phyloP scores from a whole-genome alignment of 2,888 invertebrate genomes.

The Zygaena filipendulae region DNA sequence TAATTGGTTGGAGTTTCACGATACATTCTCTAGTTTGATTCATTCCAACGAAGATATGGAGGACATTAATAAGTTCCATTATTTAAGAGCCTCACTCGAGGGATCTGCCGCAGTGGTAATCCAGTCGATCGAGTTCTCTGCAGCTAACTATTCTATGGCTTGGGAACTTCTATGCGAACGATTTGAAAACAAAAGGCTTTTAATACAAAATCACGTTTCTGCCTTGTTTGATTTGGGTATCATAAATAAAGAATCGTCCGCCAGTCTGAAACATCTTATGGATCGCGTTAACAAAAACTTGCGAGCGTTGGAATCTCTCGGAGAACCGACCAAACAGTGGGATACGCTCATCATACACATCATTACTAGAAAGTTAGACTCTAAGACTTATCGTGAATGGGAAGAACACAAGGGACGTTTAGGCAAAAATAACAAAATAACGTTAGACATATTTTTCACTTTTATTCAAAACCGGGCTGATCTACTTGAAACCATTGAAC shows the following conservation, averaged over 20 bases:
- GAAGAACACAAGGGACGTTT: neutral
- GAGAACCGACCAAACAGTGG: neutral
- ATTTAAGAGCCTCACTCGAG: neutral
- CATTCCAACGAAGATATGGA: constrained; percentile 6
- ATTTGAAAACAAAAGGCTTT: neutral
- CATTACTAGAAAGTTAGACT: neutral
- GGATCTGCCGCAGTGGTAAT: neutral
- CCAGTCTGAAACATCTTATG: neutral
- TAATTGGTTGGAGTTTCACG: constrained; percentile 19
- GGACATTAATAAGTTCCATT: neutral
- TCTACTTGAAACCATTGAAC: neutral
- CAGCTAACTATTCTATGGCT: neutral
- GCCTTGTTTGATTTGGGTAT: neutral
- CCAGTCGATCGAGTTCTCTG: neutral
- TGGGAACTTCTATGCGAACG: neutral
- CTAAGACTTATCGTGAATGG: neutral
- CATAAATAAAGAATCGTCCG: neutral
- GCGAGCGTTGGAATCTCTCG: neutral
- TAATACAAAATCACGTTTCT: neutral
- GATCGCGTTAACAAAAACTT: neutral
- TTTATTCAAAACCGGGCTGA: neutral
- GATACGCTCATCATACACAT: neutral
- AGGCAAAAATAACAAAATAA: neutral
- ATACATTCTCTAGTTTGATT: constrained; percentile 17
- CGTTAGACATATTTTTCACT: neutral